These are phyloP conservation scores for Pandemis heparana DNA, from an alignment of 2,888 invertebrate genomes.

Conservation along the genomic window DNA sequence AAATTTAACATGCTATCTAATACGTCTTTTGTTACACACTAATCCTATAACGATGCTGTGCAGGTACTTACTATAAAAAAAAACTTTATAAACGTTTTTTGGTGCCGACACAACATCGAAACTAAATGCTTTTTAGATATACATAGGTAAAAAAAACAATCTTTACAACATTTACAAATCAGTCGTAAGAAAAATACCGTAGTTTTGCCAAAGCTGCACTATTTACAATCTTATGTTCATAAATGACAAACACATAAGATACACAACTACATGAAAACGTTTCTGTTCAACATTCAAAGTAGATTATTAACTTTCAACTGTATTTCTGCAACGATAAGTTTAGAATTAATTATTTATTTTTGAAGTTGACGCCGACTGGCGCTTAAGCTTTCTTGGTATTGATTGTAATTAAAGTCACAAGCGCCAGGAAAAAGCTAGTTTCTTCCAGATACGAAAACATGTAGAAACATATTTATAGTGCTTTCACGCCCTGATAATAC, in stretches of 20 bases:
- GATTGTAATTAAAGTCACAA: not conserved
- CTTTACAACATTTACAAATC: conserved; percentile 77
- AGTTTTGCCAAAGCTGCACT: conserved; percentile 53
- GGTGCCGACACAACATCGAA: conserved; percentile 59
- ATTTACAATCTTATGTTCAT: conserved; percentile 17
- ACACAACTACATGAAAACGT: not conserved
- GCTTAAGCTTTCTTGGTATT: not conserved
- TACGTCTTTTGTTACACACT: conserved; percentile 21
- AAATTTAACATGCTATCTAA: conserved; percentile 35
- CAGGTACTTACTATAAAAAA: not conserved
- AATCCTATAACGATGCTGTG: conserved; percentile 29
- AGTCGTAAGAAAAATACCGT: conserved; percentile 75
- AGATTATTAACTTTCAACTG: not conserved
- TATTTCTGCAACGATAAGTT: not conserved
- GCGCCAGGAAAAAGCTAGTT: not conserved
- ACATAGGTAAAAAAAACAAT: conserved; percentile 55
- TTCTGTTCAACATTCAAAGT: not conserved
- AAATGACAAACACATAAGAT: not conserved
- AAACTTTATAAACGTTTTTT: not conserved
- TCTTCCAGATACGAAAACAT: not conserved
- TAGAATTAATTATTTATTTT: not conserved
- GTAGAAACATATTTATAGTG: not conserved
- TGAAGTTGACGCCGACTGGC: not conserved
- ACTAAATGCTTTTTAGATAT: conserved; percentile 60
- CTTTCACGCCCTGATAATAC: not conserved